Evolutionary conservation across 2,888 invertebrate genomes (phyloP).

Genomic region (Sthenelais limicola): DNA sequence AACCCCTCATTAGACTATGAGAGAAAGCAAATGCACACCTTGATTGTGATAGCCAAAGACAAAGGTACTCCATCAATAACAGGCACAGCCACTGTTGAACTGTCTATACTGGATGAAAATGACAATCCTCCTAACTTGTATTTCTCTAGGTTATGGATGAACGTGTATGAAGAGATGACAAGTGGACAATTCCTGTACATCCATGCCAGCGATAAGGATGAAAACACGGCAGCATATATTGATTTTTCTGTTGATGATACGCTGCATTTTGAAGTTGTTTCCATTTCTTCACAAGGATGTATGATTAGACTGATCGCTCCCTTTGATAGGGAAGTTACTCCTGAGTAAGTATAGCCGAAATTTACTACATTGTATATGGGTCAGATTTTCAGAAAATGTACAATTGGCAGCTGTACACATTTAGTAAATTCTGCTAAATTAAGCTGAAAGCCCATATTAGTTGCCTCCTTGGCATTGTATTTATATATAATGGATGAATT

Average conservation of each 20-base stretch:
- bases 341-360: neutral
- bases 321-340: neutral
- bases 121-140: neutral
- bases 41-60: neutral
- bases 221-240: too few species aligned
- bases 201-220: neutral
- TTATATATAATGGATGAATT: too few species aligned
- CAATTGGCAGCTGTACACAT: too few species aligned
- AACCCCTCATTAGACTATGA: neutral
- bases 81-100: neutral
- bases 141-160: neutral
- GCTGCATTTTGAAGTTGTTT: neutral
- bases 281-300: neutral
- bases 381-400: too few species aligned
- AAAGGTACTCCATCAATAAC: neutral
- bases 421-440: too few species aligned
- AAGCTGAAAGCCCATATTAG: too few species aligned
- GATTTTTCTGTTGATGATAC: too few species aligned
- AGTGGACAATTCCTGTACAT: neutral
- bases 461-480: too few species aligned
- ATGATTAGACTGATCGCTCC: neutral
- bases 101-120: neutral
- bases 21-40: slow-evolving; percentile 4
- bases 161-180: neutral
- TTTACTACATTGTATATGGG: neutral